Evolutionary conservation across 1,140 invertebrate genomes (phyloP), one percentile per base, ranked within the genome.

Genomic region (Caenorhabditis remanei): DNA sequence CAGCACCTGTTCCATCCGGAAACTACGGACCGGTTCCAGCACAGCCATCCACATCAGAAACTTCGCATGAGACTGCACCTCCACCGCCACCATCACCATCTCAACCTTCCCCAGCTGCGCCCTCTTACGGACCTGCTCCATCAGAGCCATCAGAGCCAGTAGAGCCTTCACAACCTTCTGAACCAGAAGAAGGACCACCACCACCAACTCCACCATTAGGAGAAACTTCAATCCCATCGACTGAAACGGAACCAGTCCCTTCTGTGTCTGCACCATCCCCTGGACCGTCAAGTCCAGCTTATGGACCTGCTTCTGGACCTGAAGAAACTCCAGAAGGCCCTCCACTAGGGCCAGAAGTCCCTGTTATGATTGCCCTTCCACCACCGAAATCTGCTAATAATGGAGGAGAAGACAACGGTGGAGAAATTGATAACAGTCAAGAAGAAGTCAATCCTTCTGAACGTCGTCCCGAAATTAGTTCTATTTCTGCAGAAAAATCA

Each of bases 391-490:
- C 71, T 0, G 5, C 71, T 0, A 24, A 50, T 24, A 32, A 21
- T 43, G 71, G n/a, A 24, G 71, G n/a, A 79, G 71, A 79, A 79
- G 71, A 79, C 14, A 50, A 32, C 5, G 71, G 71, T 50, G 46
- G 71, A 50, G 71, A 79, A 50, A 46, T 50, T 14, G 71, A 79
- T 48, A 9, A 5, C 21, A 71, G 65, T 79, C 71, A 79, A 50
- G 71, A 79, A 50, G 71, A 79, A 79, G 71, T 79, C 4, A 79
- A 50, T 79, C 71, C 71, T 19, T 79, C 71, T 48, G 71, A 79
- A 48, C 71, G 71, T 50, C 71, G 71, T 24, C 71, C 71, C 53
- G 71, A 79, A 50, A 48, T 79, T 79, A 79, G 71, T 79, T 79
- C 71, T 43, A 24, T 79, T 79, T 79, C 71, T 13, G 46, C 21